Percentiles rank a stretch among this genome's conserved stretches.
Evolutionary conservation across 2,113 vertebrate genomes (phyloP).

Genomic region (Grammomys dolichurus): DNA sequence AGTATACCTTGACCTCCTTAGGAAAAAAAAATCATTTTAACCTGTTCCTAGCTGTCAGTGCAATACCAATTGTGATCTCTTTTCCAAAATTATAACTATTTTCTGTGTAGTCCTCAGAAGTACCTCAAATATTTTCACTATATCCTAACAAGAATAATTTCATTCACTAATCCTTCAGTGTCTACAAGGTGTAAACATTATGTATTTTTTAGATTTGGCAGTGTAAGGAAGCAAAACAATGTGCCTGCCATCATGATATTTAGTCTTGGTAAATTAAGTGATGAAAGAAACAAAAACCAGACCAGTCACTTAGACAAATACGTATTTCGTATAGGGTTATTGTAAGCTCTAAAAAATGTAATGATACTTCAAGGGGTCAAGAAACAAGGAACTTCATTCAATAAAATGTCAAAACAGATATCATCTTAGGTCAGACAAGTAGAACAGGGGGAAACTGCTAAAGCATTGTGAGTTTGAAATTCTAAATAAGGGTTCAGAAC

Average conservation of each 20-base stretch:
- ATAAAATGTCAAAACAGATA: not conserved
- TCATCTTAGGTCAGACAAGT: not conserved
- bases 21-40: not conserved
- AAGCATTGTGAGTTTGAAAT: not conserved
- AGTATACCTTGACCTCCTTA: not conserved
- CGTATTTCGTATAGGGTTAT: not conserved
- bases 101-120: not conserved
- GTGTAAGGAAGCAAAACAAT: not conserved
- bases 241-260: rapidly evolving
- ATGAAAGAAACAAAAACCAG: not conserved
- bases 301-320: not conserved
- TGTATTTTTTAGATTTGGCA: not conserved
- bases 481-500: not conserved
- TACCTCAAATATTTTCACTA: not conserved
- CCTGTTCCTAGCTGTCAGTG: not conserved
- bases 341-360: not conserved
- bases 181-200: not conserved
- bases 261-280: not conserved
- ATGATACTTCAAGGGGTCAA: not conserved
- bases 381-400: not conserved
- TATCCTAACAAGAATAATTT: not conserved
- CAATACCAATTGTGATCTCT: not conserved
- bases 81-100: not conserved
- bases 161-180: not conserved
- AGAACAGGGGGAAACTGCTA: not conserved